Conservation (phyloP, 2,797 vertebrate genomes). For the Euthynnus affinis region DNA sequence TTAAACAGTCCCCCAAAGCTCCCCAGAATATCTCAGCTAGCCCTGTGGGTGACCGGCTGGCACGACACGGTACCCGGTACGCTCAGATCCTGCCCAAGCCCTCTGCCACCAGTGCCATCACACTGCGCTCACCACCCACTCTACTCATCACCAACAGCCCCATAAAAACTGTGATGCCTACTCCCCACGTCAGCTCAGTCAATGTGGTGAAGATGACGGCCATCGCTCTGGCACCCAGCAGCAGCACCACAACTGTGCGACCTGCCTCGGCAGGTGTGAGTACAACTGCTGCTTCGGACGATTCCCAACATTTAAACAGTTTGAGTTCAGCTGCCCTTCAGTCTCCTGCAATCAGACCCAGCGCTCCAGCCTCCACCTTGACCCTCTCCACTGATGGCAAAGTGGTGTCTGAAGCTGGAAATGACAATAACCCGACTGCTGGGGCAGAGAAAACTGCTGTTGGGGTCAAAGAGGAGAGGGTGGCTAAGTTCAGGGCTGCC, state of each 20-base stretch:
- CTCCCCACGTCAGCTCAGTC: conserved; percentile 93
- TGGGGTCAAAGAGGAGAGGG: conserved; percentile 86
- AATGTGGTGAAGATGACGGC: conserved; percentile 99
- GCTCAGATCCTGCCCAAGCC: conserved; percentile 98
- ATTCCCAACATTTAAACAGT: conserved; percentile 87
- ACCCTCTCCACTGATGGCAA: conserved; percentile 87
- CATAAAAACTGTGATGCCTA: conserved; percentile 97
- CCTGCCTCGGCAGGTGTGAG: conserved; percentile 87
- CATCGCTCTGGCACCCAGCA: conserved; percentile 94
- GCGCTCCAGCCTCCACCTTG: conserved; percentile 64
- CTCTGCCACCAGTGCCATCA: conserved; percentile 94
- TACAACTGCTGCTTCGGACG: conserved; percentile 84
- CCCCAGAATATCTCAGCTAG: conserved; percentile 95
- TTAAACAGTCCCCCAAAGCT: conserved; percentile 97
- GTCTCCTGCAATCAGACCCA: conserved; percentile 85
- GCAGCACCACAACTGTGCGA: conserved; percentile 83
- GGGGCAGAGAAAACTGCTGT: conserved; percentile 84
- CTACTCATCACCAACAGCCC: conserved; percentile 99
- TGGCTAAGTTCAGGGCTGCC: conserved; percentile 87
- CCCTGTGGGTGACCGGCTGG: conserved; percentile 95
- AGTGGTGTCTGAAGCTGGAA: conserved; percentile 86
- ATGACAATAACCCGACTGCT: conserved; percentile 83
- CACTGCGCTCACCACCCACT: conserved; percentile 96
- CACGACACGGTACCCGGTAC: conserved; percentile 91
- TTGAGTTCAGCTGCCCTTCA: conserved; percentile 84